A percentile compares a stretch with the other conserved stretches of the same genome.
These are phyloP conservation scores for Takifugu bimaculatus DNA, from an alignment of 2,113 vertebrate genomes.

Conservation along the genomic window DNA sequence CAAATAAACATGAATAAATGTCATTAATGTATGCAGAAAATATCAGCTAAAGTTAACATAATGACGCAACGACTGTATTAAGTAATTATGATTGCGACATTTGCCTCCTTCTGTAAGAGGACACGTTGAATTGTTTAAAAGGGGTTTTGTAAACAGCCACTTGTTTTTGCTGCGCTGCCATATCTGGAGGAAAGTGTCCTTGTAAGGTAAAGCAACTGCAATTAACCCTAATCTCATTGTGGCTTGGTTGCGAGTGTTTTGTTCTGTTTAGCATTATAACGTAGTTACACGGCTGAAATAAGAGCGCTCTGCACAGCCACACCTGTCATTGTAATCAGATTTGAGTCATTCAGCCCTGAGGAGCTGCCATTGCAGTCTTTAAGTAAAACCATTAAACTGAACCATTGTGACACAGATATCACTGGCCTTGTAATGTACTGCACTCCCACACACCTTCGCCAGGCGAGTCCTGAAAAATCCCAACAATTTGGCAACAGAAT, in stretches of 20 bases:
- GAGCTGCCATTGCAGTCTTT: background rate
- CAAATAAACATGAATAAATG: too few relatives aligned
- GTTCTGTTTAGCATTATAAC: background rate
- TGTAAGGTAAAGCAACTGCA: background rate
- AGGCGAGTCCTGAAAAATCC: background rate
- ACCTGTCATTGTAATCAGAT: constrained; percentile 5
- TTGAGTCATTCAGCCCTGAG: background rate
- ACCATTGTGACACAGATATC: background rate
- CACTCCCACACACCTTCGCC: constrained; percentile 32
- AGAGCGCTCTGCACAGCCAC: background rate
- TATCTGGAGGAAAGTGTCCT: too few relatives aligned
- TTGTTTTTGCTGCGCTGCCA: background rate
- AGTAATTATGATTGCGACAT: too few relatives aligned
- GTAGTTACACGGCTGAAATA: too few relatives aligned
- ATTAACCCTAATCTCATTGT: background rate
- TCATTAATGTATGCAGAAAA: too few relatives aligned
- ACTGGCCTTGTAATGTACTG: accelerated
- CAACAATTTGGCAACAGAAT: constrained; percentile 9
- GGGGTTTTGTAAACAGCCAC: background rate
- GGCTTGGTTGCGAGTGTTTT: background rate
- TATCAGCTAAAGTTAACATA: too few relatives aligned
- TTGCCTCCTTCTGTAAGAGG: too few relatives aligned
- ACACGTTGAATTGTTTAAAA: background rate
- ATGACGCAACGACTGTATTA: too few relatives aligned
- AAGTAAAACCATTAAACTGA: constrained; percentile 1